phyloP scores from a whole-genome alignment of 2,113 vertebrate species.

The Notarius quadriscutis region DNA sequence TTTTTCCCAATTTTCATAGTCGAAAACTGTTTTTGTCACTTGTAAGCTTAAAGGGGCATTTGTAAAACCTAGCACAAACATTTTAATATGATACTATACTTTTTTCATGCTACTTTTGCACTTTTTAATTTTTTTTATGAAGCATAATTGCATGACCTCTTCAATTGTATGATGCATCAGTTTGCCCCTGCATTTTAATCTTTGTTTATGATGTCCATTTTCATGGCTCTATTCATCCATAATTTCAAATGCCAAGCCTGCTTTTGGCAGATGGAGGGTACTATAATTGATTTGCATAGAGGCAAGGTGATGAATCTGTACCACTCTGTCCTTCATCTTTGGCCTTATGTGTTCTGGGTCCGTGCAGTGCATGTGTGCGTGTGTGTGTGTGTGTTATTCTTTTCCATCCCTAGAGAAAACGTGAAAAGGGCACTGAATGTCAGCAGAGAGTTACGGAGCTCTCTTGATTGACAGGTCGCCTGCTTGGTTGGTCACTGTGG shows the following conservation, averaged over 20 bases:
- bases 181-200: neutral
- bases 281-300: constrained; percentile 64
- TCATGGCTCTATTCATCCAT: constrained; percentile 41
- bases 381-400: constrained; percentile 64
- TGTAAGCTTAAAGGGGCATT: neutral
- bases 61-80: neutral
- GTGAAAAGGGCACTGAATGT: constrained; percentile 73
- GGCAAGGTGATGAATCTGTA: constrained; percentile 51
- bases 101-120: neutral
- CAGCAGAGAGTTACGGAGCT: constrained; percentile 60
- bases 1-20: neutral
- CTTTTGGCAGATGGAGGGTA: constrained; percentile 22
- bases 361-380: constrained; percentile 37
- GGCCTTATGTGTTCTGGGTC: constrained; percentile 58
- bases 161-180: neutral
- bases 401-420: constrained; percentile 67
- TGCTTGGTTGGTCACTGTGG: constrained; percentile 34
- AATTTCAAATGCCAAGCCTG: constrained; percentile 58
- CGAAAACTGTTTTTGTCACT: neutral
- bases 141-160: constrained; percentile 10
- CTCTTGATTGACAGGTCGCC: constrained; percentile 66
- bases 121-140: neutral
- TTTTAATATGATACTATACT: neutral
- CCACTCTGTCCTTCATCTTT: constrained; percentile 30
- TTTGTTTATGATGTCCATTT: constrained; percentile 42